These are phyloP conservation scores for Girardinichthys multiradiatus DNA, from an alignment of 2,113 vertebrate genomes.

Conservation along the genomic window DNA sequence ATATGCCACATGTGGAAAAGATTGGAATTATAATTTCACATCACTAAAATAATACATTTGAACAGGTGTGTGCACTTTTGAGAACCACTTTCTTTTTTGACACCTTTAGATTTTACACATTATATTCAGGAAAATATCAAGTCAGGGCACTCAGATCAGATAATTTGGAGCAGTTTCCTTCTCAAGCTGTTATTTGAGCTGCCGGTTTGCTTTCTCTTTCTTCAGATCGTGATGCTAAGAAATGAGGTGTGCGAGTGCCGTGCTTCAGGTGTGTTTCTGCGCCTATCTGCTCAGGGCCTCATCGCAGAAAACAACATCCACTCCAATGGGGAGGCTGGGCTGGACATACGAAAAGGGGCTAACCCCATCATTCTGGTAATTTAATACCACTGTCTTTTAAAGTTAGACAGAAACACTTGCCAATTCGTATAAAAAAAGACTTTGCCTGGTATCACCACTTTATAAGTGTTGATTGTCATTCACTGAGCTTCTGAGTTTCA, in stretches of 20 bases:
- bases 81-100: neutral
- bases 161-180: constrained; percentile 37
- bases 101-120: neutral
- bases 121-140: neutral
- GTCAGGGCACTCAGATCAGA: constrained; percentile 29
- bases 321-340: constrained; percentile 85
- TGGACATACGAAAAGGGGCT: constrained; percentile 88
- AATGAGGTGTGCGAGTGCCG: constrained; percentile 87
- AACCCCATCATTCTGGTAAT: constrained; percentile 87
- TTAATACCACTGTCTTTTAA: neutral
- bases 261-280: constrained; percentile 86
- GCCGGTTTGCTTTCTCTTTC: constrained; percentile 20
- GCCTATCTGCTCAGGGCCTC: constrained; percentile 86
- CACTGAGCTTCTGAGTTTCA: neutral
- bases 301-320: constrained; percentile 89
- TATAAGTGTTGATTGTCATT: neutral
- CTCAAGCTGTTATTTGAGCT: constrained; percentile 22
- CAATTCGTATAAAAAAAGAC: neutral
- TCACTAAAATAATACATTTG: neutral
- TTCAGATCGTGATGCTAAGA: constrained; percentile 87
- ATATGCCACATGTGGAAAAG: too few species aligned
- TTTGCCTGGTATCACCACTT: neutral
- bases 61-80: neutral
- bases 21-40: too few species aligned
- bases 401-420: neutral